phyloP scores from a whole-genome alignment of 2,888 invertebrate genomes.

The Drosophila mimetica region DNA sequence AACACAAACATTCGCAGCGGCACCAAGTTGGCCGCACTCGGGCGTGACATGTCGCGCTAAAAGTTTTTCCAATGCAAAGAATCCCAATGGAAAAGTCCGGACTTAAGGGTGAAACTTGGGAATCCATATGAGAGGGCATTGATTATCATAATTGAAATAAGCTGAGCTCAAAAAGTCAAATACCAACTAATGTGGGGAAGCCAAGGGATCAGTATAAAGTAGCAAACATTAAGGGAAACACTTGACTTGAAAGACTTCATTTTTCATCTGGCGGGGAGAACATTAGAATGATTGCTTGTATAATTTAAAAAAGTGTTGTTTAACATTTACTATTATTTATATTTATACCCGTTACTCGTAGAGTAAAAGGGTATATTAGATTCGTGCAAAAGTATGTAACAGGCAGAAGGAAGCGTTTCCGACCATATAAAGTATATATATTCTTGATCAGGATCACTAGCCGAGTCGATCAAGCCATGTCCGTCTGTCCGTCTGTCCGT shows the following conservation, averaged over 20 bases:
- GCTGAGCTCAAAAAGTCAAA: constrained; percentile 37
- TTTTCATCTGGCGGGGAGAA: not conserved
- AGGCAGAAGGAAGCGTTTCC: too few relatives aligned
- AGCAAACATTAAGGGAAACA: constrained; percentile 6
- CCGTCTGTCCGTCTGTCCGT: too few relatives aligned
- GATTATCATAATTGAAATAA: constrained; percentile 55
- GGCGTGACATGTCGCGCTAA: constrained; percentile 44
- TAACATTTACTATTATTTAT: too few relatives aligned
- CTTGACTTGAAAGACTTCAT: constrained; percentile 2
- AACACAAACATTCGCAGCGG: constrained; percentile 50
- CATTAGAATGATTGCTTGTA: too few relatives aligned
- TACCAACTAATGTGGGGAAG: constrained; percentile 21
- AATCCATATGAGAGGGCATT: constrained; percentile 38
- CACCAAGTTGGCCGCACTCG: constrained; percentile 42
- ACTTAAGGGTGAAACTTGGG: constrained; percentile 30
- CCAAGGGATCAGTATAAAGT: not conserved
- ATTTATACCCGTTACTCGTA: too few relatives aligned
- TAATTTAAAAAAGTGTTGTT: too few relatives aligned
- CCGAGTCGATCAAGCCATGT: too few relatives aligned
- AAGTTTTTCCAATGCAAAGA: constrained; percentile 43
- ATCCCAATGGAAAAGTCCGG: constrained; percentile 31
- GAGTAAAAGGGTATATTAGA: too few relatives aligned
- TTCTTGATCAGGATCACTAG: too few relatives aligned
- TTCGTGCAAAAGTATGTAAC: too few relatives aligned
- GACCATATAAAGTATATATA: too few relatives aligned